Evolutionary conservation across 92 coral and sea anemone species (phyloP), one percentile per base, ranked within the genome.

Genomic region (Desmophyllum pertusum): DNA sequence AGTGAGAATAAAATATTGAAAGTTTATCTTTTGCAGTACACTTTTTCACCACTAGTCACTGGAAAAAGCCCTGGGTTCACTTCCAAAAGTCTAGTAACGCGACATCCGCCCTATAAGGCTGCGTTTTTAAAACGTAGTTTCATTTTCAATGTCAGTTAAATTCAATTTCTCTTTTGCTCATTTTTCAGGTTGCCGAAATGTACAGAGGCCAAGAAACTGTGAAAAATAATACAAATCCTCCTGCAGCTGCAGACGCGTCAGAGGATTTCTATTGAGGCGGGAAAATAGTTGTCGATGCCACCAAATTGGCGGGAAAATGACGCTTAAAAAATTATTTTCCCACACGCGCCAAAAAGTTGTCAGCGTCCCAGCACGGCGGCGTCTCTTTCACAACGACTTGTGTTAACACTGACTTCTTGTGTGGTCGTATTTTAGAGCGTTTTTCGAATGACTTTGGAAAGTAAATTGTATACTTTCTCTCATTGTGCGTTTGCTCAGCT

Each of bases 201-300:
- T 96, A 96, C 69, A 86, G 98, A 64, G 91, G 91, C 73, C 98
- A 96, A 77, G 98, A 96, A 84, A 92, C 95, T n/a, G 98, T 96
- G n/a, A 96, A 96, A 89, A 96, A 96, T 93, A 96, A 84, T 67
- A 88, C 93, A 4, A 91, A 78, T 8, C 83, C 81, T 33, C 29
- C 92, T 3, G 76, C 85, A 23, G 83, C 85, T 25, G 30, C 85
- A 36, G 91, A 86, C 40, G 94, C 85, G 48, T 82, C 89, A 10
- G 98, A 92, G 48, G 98, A 96, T 36, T 96, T 94, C 77, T 96
- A 96, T 85, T 95, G 86, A 95, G 42, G 33, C 73, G 25, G 27
- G 70, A 64, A 33, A 67, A 35, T 5, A 38, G 23, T 38, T 17
- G 0, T 2, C 6, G 40, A 15, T 21, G 15, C 18, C 3, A 13